Base-by-base conservation (phyloP, 2,797 vertebrate genomes). In the Otolemur crassicaudatus region DNA sequence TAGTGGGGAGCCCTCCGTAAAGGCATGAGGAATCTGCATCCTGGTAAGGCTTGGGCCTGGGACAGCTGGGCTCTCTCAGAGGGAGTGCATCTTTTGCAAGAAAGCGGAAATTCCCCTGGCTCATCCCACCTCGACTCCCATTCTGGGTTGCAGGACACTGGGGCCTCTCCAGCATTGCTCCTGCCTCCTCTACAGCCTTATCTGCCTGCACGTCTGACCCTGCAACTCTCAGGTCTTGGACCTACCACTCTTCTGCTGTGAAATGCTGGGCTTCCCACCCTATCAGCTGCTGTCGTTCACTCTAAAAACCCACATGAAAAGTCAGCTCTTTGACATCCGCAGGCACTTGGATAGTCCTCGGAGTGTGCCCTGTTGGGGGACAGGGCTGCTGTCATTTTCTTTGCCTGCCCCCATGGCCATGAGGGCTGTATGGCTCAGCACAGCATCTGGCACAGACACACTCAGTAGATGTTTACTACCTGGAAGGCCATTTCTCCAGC, bases 281-380 rank as follows among this genome's bases (percentile, higher is more conserved):
- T 70, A 31, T 4, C 5, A 25, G 1, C 25, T 49, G 17, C 7
- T 31, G 4, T 27, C 46, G 40, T 43, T 85, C 19, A 34, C 70
- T 58, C 70, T 58, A 31, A 23, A 70, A 65, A 31, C 8, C 46
- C 65, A 12, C 13, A 12, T 22, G 46, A 70, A 61, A 20, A 7
- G 4, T 20, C 29, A 1, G 7, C 17, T 80, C 4, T 46, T 23
- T 19, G n/a, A 23, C 20, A 40, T 29, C 25, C 34, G 67, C 40
- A 58, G 53, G 34, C 12, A 6, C 2, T 10, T 7, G 58, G 27
- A 16, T 1, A 14, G 16, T 2, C 0, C 17, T 81, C 40, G 40
- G 13, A 2, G 3, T 14, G 20, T 1, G 1, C 3, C 13, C 7
- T 37, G 1, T 23, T 9, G 19, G 17, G 19, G 20, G 49, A 25